A percentile compares a stretch with the other conserved stretches of the same genome.
Conservation (phyloP, 2,113 vertebrate genomes). For the Tamias sibiricus region DNA sequence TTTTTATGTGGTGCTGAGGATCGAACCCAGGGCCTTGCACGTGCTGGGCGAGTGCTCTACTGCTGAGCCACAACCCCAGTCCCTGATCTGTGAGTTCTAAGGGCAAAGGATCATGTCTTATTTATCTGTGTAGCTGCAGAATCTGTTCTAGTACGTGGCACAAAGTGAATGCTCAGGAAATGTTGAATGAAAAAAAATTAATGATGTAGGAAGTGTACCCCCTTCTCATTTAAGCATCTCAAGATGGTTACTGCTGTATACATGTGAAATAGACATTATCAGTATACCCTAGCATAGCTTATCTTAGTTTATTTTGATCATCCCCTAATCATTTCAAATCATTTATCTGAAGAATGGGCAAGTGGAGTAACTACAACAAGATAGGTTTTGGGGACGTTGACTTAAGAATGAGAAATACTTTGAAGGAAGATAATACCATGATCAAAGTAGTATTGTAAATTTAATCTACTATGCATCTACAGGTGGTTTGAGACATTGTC, state of each 20-base stretch:
- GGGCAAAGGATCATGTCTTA: not conserved
- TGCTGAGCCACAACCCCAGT: too few species aligned
- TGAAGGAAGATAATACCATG: not conserved
- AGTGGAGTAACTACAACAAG: constrained; percentile 2
- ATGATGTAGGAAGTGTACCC: not conserved
- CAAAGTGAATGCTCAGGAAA: constrained; percentile 34
- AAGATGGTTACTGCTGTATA: not conserved
- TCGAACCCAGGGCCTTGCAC: too few species aligned
- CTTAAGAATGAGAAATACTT: constrained; percentile 42
- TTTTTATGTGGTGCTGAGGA: too few species aligned
- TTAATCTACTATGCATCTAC: not conserved
- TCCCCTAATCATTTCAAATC: not conserved
- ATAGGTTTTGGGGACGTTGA: not conserved
- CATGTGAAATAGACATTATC: not conserved
- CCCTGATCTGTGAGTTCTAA: not conserved
- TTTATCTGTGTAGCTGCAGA: constrained; percentile 29
- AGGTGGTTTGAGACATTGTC: not conserved
- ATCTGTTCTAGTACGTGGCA: not conserved
- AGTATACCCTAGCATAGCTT: not conserved
- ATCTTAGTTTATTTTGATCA: not conserved
- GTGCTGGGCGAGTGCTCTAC: too few species aligned
- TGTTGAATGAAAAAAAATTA: not conserved
- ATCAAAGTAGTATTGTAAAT: constrained; percentile 9
- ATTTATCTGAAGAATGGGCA: not conserved
- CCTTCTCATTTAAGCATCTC: constrained; percentile 28